Conservation (phyloP, 2,113 vertebrate genomes). For the Ailurus styani region DNA sequence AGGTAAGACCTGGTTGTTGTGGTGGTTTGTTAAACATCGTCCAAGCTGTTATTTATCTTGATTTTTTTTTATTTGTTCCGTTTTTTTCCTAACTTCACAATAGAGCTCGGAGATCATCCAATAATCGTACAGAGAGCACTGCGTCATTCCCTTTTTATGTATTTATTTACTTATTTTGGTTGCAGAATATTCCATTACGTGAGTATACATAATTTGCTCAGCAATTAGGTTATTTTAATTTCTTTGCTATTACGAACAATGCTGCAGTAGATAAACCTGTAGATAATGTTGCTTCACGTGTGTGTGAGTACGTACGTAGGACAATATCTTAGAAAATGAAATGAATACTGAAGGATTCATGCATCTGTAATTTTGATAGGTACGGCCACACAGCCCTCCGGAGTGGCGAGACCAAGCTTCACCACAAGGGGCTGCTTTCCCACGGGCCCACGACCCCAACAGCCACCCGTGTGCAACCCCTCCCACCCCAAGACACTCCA, state of each 20-base stretch:
- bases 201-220: neutral
- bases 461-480: neutral
- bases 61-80: neutral
- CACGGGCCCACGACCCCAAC: accelerated
- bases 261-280: neutral
- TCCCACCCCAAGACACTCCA: neutral
- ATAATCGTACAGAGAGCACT: neutral
- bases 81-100: neutral
- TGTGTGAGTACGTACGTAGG: neutral
- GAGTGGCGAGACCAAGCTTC: accelerated
- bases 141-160: neutral
- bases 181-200: neutral
- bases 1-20: neutral
- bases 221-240: neutral
- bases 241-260: neutral
- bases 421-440: accelerated
- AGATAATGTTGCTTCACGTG: neutral
- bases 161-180: neutral
- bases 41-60: neutral
- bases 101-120: neutral
- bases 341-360: neutral
- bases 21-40: neutral
- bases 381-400: neutral
- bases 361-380: neutral
- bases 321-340: neutral